Percentiles rank a stretch among this genome's conserved stretches.
phyloP scores from a whole-genome alignment of 2,797 vertebrate genomes.

The Arnoldichthys spilopterus region DNA sequence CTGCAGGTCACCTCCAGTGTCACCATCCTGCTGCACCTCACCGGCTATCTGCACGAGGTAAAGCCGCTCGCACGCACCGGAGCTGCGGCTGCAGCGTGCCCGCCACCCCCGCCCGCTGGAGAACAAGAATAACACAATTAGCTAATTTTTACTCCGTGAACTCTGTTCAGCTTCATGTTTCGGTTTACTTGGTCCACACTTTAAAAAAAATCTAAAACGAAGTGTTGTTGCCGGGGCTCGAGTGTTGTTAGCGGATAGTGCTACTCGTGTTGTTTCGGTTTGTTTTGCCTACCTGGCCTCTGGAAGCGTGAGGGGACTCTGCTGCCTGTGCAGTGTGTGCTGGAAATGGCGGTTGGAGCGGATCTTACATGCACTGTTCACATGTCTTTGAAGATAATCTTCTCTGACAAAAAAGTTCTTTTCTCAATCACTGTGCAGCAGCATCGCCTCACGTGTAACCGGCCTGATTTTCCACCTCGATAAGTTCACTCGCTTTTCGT shows the following conservation, averaged over 20 bases:
- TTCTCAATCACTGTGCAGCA: slow-evolving; percentile 1
- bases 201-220: no score
- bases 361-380: slow-evolving; percentile 10
- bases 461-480: slow-evolving; percentile 45
- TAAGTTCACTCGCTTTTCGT: neutral
- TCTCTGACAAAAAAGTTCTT: neutral
- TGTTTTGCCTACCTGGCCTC: slow-evolving; percentile 4
- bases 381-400: slow-evolving; percentile 25
- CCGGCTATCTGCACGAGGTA: slow-evolving; percentile 89
- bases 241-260: neutral
- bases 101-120: neutral
- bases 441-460: slow-evolving; percentile 30
- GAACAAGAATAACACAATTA: neutral
- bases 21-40: slow-evolving; percentile 91
- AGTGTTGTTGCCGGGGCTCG: neutral
- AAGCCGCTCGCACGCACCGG: slow-evolving; percentile 31
- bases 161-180: neutral
- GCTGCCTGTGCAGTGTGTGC: neutral
- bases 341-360: slow-evolving; percentile 50
- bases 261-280: neutral
- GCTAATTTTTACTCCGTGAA: neutral
- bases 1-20: slow-evolving; percentile 95
- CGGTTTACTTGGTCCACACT: neutral
- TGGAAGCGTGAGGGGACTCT: slow-evolving; percentile 18
- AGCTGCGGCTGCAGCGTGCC: neutral